A percentile compares a stretch with the other conserved stretches of the same genome.
Evolutionary conservation across 2,113 vertebrate species (phyloP).

Genomic region (Todiramphus saurophagus): DNA sequence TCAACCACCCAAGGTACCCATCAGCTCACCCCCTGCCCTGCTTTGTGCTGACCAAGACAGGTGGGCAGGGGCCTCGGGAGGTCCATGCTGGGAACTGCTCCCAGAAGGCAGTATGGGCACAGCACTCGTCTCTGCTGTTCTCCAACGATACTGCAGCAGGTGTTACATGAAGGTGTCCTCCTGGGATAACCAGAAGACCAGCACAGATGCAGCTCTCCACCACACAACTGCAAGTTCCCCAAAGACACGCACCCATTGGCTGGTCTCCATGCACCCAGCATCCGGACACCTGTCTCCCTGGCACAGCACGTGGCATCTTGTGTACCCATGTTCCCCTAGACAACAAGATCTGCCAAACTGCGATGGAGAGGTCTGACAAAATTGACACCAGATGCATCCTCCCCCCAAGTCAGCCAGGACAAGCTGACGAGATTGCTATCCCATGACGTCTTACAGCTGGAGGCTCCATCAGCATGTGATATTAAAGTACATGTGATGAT

Average conservation of each 20-base stretch:
- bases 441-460: background rate
- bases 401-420: background rate
- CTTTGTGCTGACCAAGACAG: background rate
- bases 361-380: background rate
- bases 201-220: background rate
- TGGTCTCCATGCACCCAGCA: background rate
- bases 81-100: background rate
- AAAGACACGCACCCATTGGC: rapidly evolving
- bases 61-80: background rate
- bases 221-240: rapidly evolving
- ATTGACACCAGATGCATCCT: background rate
- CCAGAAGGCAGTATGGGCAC: background rate
- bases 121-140: background rate
- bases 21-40: background rate
- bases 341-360: background rate
- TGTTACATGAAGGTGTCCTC: background rate
- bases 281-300: background rate
- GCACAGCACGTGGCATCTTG: background rate
- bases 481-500: background rate
- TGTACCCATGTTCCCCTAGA: background rate
- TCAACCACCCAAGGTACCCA: background rate
- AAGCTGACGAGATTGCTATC: background rate
- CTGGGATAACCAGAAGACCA: background rate
- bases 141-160: background rate
- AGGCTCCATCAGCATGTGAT: background rate